phyloP scores from a whole-genome alignment of 2,797 vertebrate genomes.

The Euphonia xanthogaster region DNA sequence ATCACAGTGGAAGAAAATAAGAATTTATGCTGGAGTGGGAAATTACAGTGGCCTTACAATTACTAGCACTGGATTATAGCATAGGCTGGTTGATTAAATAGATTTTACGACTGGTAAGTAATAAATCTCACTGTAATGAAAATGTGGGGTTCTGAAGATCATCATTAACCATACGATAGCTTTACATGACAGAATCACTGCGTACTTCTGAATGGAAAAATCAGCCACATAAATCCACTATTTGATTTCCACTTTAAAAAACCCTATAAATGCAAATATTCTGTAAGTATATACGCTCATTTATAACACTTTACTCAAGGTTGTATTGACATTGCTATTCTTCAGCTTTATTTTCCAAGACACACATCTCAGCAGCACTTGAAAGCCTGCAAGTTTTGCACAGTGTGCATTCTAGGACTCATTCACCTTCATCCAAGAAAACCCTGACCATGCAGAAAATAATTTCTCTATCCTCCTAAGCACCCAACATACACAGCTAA shows the following conservation, averaged over 20 bases:
- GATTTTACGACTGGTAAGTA: conserved; percentile 10
- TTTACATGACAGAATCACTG: not conserved
- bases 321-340: conserved; percentile 27
- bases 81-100: not conserved
- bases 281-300: not conserved
- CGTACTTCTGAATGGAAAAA: not conserved
- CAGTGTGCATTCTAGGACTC: not conserved
- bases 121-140: not conserved
- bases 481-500: not conserved
- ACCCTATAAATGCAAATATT: conserved; percentile 48
- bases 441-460: not conserved
- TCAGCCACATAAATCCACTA: conserved; percentile 4
- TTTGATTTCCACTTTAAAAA: conserved; percentile 45
- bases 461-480: not conserved
- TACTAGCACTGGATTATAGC: not conserved
- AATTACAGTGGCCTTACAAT: conserved; percentile 9
- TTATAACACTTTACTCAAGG: conserved; percentile 36
- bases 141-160: not conserved
- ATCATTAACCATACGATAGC: not conserved
- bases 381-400: conserved; percentile 20
- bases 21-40: not conserved
- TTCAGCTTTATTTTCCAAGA: conserved; percentile 19
- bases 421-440: conserved; percentile 21
- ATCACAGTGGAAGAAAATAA: conserved; percentile 19
- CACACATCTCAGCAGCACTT: not conserved